Evolutionary conservation across 1,140 invertebrate genomes (phyloP).

Genomic region (Pseudomyrmex dendroicus): DNA sequence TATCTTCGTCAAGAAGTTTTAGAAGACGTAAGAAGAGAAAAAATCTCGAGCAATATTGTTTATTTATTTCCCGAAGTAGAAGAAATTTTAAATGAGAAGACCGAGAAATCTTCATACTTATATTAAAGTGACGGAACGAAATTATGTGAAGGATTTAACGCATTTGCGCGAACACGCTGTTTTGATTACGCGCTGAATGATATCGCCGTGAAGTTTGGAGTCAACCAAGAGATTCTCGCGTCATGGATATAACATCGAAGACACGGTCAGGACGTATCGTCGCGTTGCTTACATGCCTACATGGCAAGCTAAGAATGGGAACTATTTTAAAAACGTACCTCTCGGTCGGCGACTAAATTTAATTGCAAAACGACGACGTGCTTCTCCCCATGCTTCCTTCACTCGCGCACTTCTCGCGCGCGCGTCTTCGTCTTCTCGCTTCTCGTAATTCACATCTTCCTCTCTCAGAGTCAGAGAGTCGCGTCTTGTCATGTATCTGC

Average conservation of each 20-base stretch:
- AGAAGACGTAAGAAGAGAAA: too few species aligned
- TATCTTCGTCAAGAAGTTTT: too few species aligned
- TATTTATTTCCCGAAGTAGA: too few species aligned
- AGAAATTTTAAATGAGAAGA: too few species aligned
- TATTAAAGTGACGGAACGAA: background rate
- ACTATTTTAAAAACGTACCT: slow-evolving; percentile 74
- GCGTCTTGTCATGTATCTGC: background rate
- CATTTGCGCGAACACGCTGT: slow-evolving; percentile 11
- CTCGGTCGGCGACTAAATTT: slow-evolving; percentile 74
- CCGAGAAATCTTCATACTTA: too few species aligned
- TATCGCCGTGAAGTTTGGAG: slow-evolving; percentile 5
- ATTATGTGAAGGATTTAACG: slow-evolving; percentile 13
- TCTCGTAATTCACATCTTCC: slow-evolving; percentile 44
- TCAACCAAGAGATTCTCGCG: background rate
- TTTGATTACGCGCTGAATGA: slow-evolving; percentile 16
- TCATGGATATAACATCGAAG: slow-evolving; percentile 26
- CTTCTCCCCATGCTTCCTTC: slow-evolving; percentile 5
- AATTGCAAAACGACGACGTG: slow-evolving; percentile 71
- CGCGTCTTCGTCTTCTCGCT: slow-evolving; percentile 20
- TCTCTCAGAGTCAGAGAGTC: background rate
- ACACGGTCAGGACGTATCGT: slow-evolving; percentile 53
- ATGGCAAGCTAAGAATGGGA: slow-evolving; percentile 73
- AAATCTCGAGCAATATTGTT: too few species aligned
- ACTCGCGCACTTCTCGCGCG: background rate
- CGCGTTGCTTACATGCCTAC: slow-evolving; percentile 66